Conservation (phyloP, 2,113 vertebrate genomes). For the Otis tarda region DNA sequence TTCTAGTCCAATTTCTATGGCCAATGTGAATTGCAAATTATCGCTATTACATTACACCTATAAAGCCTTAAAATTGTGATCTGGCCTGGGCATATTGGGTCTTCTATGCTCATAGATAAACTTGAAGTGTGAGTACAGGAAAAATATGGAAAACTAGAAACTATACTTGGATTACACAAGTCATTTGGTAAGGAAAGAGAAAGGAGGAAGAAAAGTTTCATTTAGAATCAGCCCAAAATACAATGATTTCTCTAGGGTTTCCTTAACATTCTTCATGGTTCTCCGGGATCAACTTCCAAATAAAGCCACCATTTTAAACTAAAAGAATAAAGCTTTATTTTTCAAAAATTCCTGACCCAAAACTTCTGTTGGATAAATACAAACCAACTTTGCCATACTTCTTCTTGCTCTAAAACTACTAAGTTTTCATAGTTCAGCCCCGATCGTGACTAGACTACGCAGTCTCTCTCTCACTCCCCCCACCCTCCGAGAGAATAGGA, state of each 20-base stretch:
- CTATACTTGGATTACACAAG: background rate
- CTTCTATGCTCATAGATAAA: background rate
- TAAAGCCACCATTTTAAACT: background rate
- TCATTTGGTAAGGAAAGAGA: background rate
- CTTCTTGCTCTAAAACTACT: background rate
- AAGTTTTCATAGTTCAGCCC: background rate
- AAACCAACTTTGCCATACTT: background rate
- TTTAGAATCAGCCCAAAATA: background rate
- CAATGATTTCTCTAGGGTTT: background rate
- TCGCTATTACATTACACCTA: background rate
- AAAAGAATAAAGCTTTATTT: background rate
- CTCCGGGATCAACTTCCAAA: background rate
- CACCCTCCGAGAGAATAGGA: too few relatives aligned
- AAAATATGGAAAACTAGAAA: background rate
- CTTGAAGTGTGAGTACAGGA: background rate
- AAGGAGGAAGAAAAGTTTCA: background rate
- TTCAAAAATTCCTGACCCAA: background rate
- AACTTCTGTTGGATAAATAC: background rate
- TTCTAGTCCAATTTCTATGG: background rate
- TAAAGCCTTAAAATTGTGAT: background rate
- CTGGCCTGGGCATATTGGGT: background rate
- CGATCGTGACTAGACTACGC: too few relatives aligned
- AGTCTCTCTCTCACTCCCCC: too few relatives aligned
- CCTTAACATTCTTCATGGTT: background rate
- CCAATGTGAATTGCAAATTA: background rate